Base-by-base conservation (phyloP, 1,140 invertebrate species). In the Philotrypesis tridentata region DNA sequence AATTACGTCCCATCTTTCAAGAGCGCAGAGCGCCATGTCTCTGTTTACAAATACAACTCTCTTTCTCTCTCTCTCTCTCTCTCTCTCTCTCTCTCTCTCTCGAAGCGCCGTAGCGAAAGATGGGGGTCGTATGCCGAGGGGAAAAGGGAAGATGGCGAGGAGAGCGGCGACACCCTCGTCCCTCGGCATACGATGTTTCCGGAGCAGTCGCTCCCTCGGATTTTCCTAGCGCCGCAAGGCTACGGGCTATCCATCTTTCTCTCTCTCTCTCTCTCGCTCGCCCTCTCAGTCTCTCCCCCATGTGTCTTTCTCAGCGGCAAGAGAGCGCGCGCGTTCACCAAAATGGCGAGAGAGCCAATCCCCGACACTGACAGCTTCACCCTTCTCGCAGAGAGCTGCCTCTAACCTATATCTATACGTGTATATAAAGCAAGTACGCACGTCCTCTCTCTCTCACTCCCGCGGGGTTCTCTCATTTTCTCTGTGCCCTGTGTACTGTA, bases 291-390 rank as follows among this genome's bases (percentile, higher is more conserved):
- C 29, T 33, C 29, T 12, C 55, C 71, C 63, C 43, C 23, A 71
- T 67, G 82, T 71, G 65, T 79, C 61, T 71, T 75, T 83, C 78
- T 79, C 74, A 82, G 80, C 74, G 77, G 74, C n/a, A n/a, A n/a
- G n/a, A n/a, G n/a, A 37, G 33, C 33, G 33, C 79, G 48, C 25
- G 70, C 82, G 89, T 90, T 90, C 89, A 85, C 89, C 89, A 90
- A 90, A 90, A 90, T 90, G 89, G 89, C 88, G 88, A 86, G 85
- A 77, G 72, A 84, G 82, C 85, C 87, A 87, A 87, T 87, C 87
- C 83, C 83, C 85, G 63, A 68, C 75, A 71, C 79, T 84, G 83
- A 76, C 82, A 82, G 82, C 79, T 85, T 84, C 82, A 81, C 85
- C 85, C 79, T 82, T 67, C 74, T 72, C 60, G 23, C n/a, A n/a